Evolutionary conservation across 2,113 vertebrate genomes (phyloP).

Genomic region (Trichomycterus rosablanca): DNA sequence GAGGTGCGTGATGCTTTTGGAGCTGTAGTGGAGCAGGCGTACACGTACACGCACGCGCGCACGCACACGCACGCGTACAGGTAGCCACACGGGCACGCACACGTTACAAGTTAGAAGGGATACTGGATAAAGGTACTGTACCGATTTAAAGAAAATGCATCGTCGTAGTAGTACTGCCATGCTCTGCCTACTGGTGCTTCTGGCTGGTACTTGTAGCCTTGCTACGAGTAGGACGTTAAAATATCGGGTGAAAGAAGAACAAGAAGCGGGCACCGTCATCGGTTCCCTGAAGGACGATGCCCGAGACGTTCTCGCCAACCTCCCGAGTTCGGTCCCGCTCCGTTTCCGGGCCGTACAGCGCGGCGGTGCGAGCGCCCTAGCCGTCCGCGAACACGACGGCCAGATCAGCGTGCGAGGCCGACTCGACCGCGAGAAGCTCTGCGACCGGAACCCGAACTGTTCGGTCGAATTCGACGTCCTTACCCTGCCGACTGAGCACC

Average conservation of each 20-base stretch:
- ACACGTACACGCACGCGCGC: slow-evolving; percentile 46
- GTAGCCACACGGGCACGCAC: slow-evolving; percentile 37
- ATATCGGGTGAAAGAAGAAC: slow-evolving; percentile 93
- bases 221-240: slow-evolving; percentile 78
- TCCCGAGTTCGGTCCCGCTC: slow-evolving; percentile 78
- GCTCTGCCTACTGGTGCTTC: too few species aligned
- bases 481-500: slow-evolving; percentile 90
- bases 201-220: slow-evolving; percentile 50
- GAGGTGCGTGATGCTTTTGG: slow-evolving; percentile 14
- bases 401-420: slow-evolving; percentile 88
- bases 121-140: slow-evolving; percentile 44
- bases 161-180: too few species aligned
- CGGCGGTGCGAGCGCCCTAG: slow-evolving; percentile 75
- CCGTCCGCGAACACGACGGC: slow-evolving; percentile 86
- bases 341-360: slow-evolving; percentile 92
- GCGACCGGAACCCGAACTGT: slow-evolving; percentile 91
- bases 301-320: slow-evolving; percentile 79
- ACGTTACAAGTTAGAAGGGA: slow-evolving; percentile 38
- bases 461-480: slow-evolving; percentile 96
- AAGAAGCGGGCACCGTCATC: slow-evolving; percentile 85
- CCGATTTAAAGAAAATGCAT: too few species aligned
- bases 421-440: slow-evolving; percentile 95
- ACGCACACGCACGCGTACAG: slow-evolving; percentile 44
- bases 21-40: too few species aligned
- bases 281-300: slow-evolving; percentile 86